Evolutionary conservation across 2,888 invertebrate genomes (phyloP).

Genomic region (Cordilura impudica): DNA sequence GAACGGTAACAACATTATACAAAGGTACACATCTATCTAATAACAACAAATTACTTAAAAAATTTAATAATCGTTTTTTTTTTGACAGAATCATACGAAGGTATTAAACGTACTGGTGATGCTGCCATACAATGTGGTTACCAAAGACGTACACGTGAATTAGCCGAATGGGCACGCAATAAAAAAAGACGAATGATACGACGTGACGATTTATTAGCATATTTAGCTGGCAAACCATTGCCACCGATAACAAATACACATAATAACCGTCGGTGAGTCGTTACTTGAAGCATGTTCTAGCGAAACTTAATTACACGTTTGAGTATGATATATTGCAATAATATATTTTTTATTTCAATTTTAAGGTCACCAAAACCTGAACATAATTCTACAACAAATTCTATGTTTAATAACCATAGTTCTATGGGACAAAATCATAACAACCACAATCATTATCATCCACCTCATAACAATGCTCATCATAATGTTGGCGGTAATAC

Average conservation of each 20-base stretch:
- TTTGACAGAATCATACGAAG: conserved; percentile 84
- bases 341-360: background rate
- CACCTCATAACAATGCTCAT: background rate
- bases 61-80: no score
- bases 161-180: conserved; percentile 87
- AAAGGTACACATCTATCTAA: conserved; percentile 80
- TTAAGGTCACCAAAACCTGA: conserved; percentile 76
- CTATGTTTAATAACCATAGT: no score
- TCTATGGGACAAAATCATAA: background rate
- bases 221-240: conserved; percentile 85
- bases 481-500: background rate
- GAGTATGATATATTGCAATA: background rate
- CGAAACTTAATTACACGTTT: conserved; percentile 7
- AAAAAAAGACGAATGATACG: conserved; percentile 84
- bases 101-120: conserved; percentile 83
- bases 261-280: conserved; percentile 78
- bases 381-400: conserved; percentile 59
- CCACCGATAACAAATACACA: no score
- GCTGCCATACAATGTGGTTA: conserved; percentile 85
- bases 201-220: conserved; percentile 87
- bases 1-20: conserved; percentile 86
- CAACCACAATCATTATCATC: no score
- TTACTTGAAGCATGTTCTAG: conserved; percentile 20
- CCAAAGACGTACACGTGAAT: conserved; percentile 86
- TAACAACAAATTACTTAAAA: no score